Base-by-base conservation (phyloP, 2,888 invertebrate genomes). In the Lacanobia oleracea region DNA sequence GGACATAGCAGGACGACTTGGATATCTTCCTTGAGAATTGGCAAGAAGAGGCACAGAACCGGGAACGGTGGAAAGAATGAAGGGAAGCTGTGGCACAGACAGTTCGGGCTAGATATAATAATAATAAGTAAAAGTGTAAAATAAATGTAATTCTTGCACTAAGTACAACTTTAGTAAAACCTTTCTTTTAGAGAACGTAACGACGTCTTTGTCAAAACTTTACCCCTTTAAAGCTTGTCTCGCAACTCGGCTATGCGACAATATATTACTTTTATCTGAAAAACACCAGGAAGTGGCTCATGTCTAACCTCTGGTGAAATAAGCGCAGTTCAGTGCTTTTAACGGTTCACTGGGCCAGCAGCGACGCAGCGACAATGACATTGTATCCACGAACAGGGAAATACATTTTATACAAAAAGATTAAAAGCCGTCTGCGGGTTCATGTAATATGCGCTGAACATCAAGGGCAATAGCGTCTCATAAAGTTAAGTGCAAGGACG, bases 311-410 rank as follows among this genome's bases (percentile, higher is more conserved):
- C 48, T 27, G 37, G 48, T 8, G 60, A 50, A 61, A 70, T 75
- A 67, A 72, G 64, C 51, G 63, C 60, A 81, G 71, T 79, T 79
- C 57, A 50, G 37, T 67, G 66, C 72, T 67, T 79, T 77, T 67
- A 67, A 79, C 82, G 65, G 82, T 61, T 72, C 72, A 81, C 33
- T 79, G 77, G 60, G 14, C 45, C 48, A 51, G 57, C 27, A 50
- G 16, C 33, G 57, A 63, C 66, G 57, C 27, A 50, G 16, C 33
- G 57, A 63, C 66, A 64, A 14, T 64, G 57, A 61, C 72, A 60
- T 62, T 67, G 71, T 67, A 54, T 54, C 18, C 43, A 37, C 50
- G 48, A 67, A 40, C 60, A 56, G 66, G 77, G 16, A 70, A 60
- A 65, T 68, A 33, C 18, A 50, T 48, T 56, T 21, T 45, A 14